Base-by-base conservation (phyloP, 64 coral and sea anemone species). In the Dendrophyllia cribrosa region DNA sequence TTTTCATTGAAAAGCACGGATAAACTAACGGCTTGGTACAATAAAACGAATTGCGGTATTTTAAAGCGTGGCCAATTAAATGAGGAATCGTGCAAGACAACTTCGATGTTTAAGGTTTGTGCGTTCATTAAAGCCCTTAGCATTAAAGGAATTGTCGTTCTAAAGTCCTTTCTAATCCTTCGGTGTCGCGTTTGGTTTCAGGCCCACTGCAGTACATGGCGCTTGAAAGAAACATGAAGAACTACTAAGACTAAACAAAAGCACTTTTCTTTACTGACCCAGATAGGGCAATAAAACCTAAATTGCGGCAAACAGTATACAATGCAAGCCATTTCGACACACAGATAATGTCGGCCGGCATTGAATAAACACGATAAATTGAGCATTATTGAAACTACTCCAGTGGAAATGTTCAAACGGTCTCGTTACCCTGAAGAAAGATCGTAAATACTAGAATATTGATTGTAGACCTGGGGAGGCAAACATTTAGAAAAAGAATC, bases 401-500 rank as follows among this genome's bases (percentile, higher is more conserved):
- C 85, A 83, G 17, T 43, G 70, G 70, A 59, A 83, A 66, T 63
- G 86, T 88, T 94, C 52, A 69, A 91, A 83, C 51, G 34, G 78
- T 92, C 83, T 93, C 91, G 89, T 85, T 97, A 77, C 74, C 50
- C 20, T 52, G 52, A 59, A 82, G 77, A 90, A 94, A 89, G 70
- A 75, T 78, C 73, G 69, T 94, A 88, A 97, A 76, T 95, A 79
- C 55, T 70, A 73, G 78, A 49, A 91, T 85, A 88, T 87, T 88
- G 88, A 55, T 92, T 73, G 66, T 78, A 71, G 88, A 61, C 79
- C 86, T 43, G 61, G 70, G 80, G 87, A 75, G 13, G 91, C 89
- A 98, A 98, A 98, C 96, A 98, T 98, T 95, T 92, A 92, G 61
- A 95, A 79, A 84, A 84, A 86, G 89, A 95, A 95, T 89, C 87